Evolutionary conservation across 2,888 invertebrate genomes (phyloP).

Genomic region (Scaptomyza tumidula): DNA sequence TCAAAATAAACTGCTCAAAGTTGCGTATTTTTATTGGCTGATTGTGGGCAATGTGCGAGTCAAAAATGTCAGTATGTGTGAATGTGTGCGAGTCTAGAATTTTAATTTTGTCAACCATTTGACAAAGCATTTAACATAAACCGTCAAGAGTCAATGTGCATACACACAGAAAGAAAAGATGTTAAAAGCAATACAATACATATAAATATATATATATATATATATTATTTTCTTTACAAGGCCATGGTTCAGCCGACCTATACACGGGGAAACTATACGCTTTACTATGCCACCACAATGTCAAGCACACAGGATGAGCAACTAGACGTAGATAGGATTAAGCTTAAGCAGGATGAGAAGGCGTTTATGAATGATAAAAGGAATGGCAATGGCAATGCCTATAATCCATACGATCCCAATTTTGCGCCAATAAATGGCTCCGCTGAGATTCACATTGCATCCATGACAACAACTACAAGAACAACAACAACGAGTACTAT

Average conservation of each 20-base stretch:
- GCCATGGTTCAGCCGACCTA: constrained; percentile 81
- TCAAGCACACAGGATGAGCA: constrained; percentile 79
- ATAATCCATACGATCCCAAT: constrained; percentile 80
- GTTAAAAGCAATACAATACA: background rate
- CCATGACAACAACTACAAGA: constrained; percentile 42
- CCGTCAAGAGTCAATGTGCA: constrained; percentile 29
- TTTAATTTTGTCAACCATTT: constrained; percentile 49
- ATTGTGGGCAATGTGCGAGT: constrained; percentile 62
- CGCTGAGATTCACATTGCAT: constrained; percentile 58
- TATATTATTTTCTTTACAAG: constrained; percentile 48
- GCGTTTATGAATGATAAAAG: constrained; percentile 26
- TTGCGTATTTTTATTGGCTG: constrained; percentile 77
- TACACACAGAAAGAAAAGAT: background rate
- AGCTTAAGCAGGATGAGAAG: constrained; percentile 42
- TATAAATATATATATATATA: constrained; percentile 1
- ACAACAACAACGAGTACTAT: constrained; percentile 21
- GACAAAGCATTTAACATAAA: constrained; percentile 48
- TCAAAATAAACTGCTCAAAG: constrained; percentile 72
- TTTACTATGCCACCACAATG: constrained; percentile 82
- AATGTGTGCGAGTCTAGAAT: constrained; percentile 53
- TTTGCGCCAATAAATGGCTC: constrained; percentile 70
- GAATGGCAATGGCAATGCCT: constrained; percentile 58
- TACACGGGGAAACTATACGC: constrained; percentile 84
- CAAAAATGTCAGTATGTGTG: constrained; percentile 35
- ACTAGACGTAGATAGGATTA: constrained; percentile 82